phyloP scores from a whole-genome alignment of 2,113 vertebrate genomes.

The Xiphophorus maculatus region DNA sequence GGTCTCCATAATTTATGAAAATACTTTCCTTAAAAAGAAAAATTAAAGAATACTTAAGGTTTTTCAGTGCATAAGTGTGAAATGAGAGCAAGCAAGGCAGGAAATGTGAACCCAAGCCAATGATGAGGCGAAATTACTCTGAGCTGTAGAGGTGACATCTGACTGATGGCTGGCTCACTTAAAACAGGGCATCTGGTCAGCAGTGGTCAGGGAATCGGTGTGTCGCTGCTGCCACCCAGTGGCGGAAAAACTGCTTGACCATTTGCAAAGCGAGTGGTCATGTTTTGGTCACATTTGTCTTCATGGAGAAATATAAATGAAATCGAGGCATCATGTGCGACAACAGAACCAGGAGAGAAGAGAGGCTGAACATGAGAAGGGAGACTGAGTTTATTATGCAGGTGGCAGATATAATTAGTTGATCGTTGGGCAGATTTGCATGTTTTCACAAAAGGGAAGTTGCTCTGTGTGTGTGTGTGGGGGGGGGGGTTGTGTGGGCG shows the following conservation, averaged over 20 bases:
- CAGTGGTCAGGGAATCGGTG: constrained; percentile 29
- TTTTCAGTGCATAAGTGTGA: neutral
- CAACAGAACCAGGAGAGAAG: constrained; percentile 24
- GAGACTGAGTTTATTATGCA: constrained; percentile 76
- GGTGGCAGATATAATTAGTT: constrained; percentile 86
- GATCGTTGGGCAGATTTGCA: constrained; percentile 84
- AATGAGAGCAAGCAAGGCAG: neutral
- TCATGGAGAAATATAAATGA: neutral
- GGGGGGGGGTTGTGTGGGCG: constrained; percentile 28
- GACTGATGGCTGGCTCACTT: neutral
- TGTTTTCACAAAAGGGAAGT: constrained; percentile 84
- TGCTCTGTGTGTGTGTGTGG: constrained; percentile 38
- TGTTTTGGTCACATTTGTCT: neutral
- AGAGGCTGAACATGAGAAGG: constrained; percentile 43
- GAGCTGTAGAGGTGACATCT: neutral
- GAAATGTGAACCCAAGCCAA: neutral
- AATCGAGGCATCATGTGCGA: neutral
- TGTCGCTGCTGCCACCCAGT: constrained; percentile 68
- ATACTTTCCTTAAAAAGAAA: too few relatives aligned
- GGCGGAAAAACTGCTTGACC: constrained; percentile 44
- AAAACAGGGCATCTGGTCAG: constrained; percentile 14
- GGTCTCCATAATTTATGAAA: too few relatives aligned
- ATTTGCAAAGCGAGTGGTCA: neutral
- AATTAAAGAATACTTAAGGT: too few relatives aligned
- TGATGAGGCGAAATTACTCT: neutral